These are phyloP conservation scores for Latrodectus geometricus DNA, from an alignment of 1,140 invertebrate species.

Conservation along the genomic window DNA sequence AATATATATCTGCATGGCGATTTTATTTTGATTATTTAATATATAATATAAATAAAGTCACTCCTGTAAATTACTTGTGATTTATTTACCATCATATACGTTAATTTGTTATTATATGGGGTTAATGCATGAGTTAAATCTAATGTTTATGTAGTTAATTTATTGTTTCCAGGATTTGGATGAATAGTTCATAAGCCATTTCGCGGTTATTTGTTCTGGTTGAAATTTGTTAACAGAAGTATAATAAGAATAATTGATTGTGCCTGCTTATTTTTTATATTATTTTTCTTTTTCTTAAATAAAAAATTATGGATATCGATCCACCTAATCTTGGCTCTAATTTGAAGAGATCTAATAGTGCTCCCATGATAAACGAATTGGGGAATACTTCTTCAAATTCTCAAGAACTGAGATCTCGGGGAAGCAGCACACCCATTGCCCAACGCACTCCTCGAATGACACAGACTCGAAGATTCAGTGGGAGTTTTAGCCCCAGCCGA, in stretches of 20 bases:
- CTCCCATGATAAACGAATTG: conserved; percentile 81
- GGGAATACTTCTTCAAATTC: conserved; percentile 63
- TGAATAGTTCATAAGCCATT: no score
- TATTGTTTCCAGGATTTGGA: no score
- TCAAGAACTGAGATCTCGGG: conserved; percentile 22
- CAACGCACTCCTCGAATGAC: conserved; percentile 75
- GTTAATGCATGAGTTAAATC: no score
- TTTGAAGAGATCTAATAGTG: conserved; percentile 84
- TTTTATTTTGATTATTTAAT: no score
- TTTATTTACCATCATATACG: no score
- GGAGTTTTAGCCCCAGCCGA: conserved; percentile 79
- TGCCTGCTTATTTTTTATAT: background rate
- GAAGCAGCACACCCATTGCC: conserved; percentile 72
- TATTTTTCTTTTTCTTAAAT: conserved; percentile 19
- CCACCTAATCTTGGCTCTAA: conserved; percentile 68
- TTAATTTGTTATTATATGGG: no score
- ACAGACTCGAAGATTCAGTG: conserved; percentile 83
- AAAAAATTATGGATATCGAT: conserved; percentile 62
- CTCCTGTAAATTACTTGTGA: no score
- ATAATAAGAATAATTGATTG: background rate
- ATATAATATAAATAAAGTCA: no score
- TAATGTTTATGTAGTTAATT: no score
- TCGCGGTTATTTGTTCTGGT: no score
- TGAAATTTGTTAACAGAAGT: no score
- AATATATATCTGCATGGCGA: no score